A percentile compares a stretch with the other conserved stretches of the same genome.
Conservation (phyloP, 2,888 invertebrate species). For the Cephus spinipes region DNA sequence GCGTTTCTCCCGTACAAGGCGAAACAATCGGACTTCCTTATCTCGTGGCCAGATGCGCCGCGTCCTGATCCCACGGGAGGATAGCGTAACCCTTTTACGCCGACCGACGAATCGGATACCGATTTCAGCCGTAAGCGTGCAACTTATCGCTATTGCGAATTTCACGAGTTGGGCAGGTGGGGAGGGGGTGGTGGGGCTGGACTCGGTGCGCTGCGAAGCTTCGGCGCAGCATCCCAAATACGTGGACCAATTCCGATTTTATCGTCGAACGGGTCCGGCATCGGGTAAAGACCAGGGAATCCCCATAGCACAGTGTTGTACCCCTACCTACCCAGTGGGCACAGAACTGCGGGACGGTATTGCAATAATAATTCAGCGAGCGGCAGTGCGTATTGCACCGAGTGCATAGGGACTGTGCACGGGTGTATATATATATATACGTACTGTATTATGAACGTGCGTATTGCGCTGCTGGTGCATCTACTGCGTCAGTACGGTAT, state of each 20-base stretch:
- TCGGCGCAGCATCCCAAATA: slow-evolving; percentile 41
- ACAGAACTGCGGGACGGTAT: background rate
- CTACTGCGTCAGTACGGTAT: background rate
- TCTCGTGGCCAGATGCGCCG: background rate
- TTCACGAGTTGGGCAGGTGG: background rate
- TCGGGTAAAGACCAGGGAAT: background rate
- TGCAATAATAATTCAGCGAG: slow-evolving; percentile 6
- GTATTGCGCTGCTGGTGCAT: background rate
- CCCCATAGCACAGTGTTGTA: background rate
- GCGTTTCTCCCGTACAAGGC: background rate
- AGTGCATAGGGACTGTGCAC: background rate
- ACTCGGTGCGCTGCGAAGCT: background rate
- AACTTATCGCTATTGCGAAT: slow-evolving; percentile 10
- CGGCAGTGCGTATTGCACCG: background rate
- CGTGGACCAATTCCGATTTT: slow-evolving; percentile 53
- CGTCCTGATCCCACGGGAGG: background rate
- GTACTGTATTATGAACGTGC: background rate
- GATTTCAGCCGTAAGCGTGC: slow-evolving; percentile 50
- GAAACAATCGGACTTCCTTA: background rate
- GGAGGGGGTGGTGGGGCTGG: no score
- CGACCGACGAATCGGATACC: slow-evolving; percentile 47
- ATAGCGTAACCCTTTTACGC: background rate
- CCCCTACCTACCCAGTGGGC: background rate
- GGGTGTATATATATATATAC: no score
- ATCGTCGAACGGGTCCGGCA: slow-evolving; percentile 27